A percentile compares a stretch with the other conserved stretches of the same genome.
Evolutionary conservation across 2,888 invertebrate genomes (phyloP).

Genomic region (Fragum sueziense): DNA sequence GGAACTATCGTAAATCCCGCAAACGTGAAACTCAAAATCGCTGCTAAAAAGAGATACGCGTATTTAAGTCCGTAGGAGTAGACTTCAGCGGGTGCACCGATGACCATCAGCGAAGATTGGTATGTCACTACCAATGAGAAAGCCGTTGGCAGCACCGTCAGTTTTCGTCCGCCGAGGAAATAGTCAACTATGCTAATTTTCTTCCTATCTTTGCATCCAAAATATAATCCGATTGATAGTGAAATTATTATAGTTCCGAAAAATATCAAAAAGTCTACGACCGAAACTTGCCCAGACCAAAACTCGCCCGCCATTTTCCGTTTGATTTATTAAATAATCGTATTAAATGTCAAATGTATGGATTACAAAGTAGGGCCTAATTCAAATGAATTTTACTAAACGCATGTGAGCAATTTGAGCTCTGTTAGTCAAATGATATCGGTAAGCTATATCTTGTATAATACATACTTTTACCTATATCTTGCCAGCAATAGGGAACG

Average conservation of each 20-base stretch:
- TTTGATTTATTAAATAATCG: too few species aligned
- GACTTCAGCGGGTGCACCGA: conserved; percentile 2
- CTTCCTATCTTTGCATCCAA: not conserved
- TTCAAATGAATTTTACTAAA: too few species aligned
- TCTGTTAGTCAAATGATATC: too few species aligned
- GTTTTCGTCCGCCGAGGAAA: conserved; percentile 1
- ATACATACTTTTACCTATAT: too few species aligned
- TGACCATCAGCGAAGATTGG: conserved; percentile 3
- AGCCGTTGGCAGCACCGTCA: not conserved
- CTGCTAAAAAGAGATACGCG: not conserved
- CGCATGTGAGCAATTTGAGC: too few species aligned
- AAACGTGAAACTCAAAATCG: conserved; percentile 10
- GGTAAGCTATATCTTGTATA: too few species aligned
- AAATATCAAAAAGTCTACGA: not conserved
- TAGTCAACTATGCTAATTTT: conserved; percentile 3
- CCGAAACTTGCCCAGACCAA: not conserved
- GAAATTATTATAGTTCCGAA: not conserved
- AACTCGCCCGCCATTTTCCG: not conserved
- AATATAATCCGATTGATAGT: not conserved
- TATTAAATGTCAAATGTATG: too few species aligned
- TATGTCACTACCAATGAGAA: not conserved
- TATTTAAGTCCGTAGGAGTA: conserved; percentile 1
- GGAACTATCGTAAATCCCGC: conserved; percentile 24
- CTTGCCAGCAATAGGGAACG: too few species aligned
- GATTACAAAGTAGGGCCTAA: too few species aligned